These are phyloP conservation scores for Lordiphosa mommai DNA, from an alignment of 1,140 invertebrate species.

Conservation along the genomic window DNA sequence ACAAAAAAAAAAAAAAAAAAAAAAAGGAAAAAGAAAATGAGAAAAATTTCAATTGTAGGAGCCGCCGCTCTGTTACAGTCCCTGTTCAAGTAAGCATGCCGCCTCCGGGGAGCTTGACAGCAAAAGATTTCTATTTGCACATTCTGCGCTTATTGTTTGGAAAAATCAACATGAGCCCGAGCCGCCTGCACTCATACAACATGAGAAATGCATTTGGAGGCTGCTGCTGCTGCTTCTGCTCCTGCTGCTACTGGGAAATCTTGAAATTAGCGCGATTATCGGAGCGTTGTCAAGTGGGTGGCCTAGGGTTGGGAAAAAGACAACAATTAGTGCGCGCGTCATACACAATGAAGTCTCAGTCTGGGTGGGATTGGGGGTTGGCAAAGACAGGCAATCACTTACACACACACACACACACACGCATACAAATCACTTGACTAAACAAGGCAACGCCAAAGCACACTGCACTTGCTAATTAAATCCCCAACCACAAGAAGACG, in stretches of 20 bases:
- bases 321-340: conserved; percentile 50
- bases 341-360: conserved; percentile 40
- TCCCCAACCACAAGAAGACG: conserved; percentile 55
- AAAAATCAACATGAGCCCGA: conserved; percentile 64
- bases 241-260: conserved; percentile 69
- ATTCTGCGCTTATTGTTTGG: conserved; percentile 74
- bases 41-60: conserved; percentile 21
- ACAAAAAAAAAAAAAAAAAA: conserved; percentile 4
- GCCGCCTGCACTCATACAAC: conserved; percentile 21
- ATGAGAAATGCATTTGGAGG: conserved; percentile 60
- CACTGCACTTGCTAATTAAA: conserved; percentile 76
- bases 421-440: conserved; percentile 74
- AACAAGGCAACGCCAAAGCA: conserved; percentile 66
- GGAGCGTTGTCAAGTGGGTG: conserved; percentile 65
- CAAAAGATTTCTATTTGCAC: conserved; percentile 57
- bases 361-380: conserved; percentile 35
- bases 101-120: conserved; percentile 55
- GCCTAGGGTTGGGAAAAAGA: conserved; percentile 22
- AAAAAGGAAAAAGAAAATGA: conserved; percentile 19
- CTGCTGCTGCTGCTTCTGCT: conserved; percentile 40
- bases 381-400: conserved; percentile 42
- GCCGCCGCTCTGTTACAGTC: not conserved
- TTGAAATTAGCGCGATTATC: conserved; percentile 79
- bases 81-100: conserved; percentile 53
- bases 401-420: conserved; percentile 5